Evolutionary conservation across 1,140 invertebrate genomes (phyloP), one percentile per base, ranked within the genome.

Genomic region (Sitobion miscanthi): DNA sequence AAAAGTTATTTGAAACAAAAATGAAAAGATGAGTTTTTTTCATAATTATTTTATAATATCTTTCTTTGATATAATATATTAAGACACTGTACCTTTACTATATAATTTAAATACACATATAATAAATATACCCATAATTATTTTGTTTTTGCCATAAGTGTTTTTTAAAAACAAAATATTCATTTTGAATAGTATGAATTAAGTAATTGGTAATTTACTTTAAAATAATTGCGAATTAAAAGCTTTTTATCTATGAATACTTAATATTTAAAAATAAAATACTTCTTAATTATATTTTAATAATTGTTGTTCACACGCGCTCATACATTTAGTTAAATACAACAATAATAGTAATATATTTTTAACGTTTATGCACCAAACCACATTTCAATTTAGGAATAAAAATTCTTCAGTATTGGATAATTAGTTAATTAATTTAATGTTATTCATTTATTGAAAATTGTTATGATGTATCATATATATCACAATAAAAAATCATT

Each of bases 81-180:
- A 86, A 86, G 14, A 87, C 85, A 38, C 21, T 49, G 25, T 49
- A 17, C 30, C 3, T 5, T 87, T 47, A 47, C 11, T n/a, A n/a
- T 30, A 30, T 52, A 52, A 52, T 30, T 87, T 88, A 88, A 52
- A 88, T 88, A 35, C n/a, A 35, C 7, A 49, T 87, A 47, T 88
- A n/a, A 77, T 77, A 77, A 25, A 23, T 57, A 54, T 57, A 35
- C 30, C n/a, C 20, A 77, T 77, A 77, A 17, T 69, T 69, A 69
- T 69, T 77, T 77, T 77, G 62, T 77, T 49, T 88, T 88, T 49
- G 86, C 45, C 52, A 88, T 7, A 88, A 88, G 25, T 49, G 2
- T 88, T 49, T 21, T 47, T 49, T 49, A 87, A 87, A 87, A 45
- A 47, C 85, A 30, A 47, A 86, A 86, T 86, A 86, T 47, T 47